Evolutionary conservation across 2,797 vertebrate genomes (phyloP).

Genomic region (Lepidocolaptes lacrymiger): DNA sequence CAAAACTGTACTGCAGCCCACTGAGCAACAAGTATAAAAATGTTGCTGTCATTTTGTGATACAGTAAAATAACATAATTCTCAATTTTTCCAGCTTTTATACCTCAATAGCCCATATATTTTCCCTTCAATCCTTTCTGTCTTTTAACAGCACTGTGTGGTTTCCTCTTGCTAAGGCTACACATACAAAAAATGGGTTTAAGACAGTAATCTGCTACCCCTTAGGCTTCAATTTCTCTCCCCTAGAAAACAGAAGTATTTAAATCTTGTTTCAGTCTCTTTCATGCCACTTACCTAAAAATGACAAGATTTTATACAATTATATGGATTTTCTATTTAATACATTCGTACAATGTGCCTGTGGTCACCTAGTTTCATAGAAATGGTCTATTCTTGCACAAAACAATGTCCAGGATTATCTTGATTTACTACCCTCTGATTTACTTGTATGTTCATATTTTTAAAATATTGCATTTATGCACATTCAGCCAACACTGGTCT

Average conservation of each 20-base stretch:
- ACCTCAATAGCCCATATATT: not conserved
- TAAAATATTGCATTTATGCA: not conserved
- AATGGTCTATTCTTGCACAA: not conserved
- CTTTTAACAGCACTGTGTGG: not conserved
- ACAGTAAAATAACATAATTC: not conserved
- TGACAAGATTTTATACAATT: not conserved
- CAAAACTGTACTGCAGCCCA: not conserved
- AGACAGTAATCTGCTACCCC: not conserved
- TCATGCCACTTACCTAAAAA: not conserved
- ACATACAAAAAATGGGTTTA: not conserved
- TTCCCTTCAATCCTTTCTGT: not conserved
- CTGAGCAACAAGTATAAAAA: not conserved
- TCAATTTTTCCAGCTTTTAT: not conserved
- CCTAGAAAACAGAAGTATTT: not conserved
- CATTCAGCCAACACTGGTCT: not conserved
- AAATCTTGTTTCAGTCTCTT: not conserved
- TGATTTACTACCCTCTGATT: not conserved
- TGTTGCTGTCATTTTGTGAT: not conserved
- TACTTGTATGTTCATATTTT: not conserved
- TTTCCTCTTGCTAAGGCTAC: not conserved
- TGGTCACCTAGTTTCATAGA: not conserved
- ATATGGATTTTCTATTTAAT: not conserved
- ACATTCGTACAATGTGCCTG: not conserved
- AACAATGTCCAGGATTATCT: not conserved
- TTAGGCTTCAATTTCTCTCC: not conserved